Conservation (phyloP, 1,140 invertebrate genomes). For the Drosophila triauraria region DNA sequence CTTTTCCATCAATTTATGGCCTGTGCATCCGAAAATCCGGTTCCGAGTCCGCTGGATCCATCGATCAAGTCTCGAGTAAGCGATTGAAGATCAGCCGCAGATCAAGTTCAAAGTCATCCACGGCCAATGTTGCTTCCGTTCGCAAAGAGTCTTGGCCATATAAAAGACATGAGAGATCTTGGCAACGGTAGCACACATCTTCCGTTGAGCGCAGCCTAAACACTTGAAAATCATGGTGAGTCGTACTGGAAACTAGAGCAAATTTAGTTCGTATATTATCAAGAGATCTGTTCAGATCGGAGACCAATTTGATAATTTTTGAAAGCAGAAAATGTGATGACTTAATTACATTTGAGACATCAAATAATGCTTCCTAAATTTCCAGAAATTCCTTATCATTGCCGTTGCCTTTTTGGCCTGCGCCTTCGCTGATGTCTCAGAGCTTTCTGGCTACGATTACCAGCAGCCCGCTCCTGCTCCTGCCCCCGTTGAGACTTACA, state of each 20-base stretch:
- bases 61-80: constrained; percentile 28
- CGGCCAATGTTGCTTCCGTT: constrained; percentile 44
- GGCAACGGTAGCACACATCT: constrained; percentile 52
- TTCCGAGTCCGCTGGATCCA: constrained; percentile 28
- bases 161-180: constrained; percentile 46
- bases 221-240: constrained; percentile 60
- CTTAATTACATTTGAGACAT: neutral
- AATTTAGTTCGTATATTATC: neutral
- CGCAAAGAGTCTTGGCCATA: constrained; percentile 23
- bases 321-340: neutral
- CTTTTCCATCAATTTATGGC: constrained; percentile 54
- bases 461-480: constrained; percentile 66
- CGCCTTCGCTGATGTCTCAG: constrained; percentile 73
- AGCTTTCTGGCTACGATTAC: constrained; percentile 68
- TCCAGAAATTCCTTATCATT: constrained; percentile 76
- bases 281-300: neutral
- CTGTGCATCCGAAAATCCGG: constrained; percentile 62
- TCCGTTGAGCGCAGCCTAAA: constrained; percentile 50
- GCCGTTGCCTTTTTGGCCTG: constrained; percentile 78
- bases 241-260: constrained; percentile 3
- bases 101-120: constrained; percentile 80
- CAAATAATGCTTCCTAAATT: neutral
- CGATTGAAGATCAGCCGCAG: constrained; percentile 37
- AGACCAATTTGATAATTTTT: neutral
- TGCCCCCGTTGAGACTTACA: constrained; percentile 60